Evolutionary conservation across 2,888 invertebrate genomes (phyloP).

Genomic region (Loripinus fragilis): DNA sequence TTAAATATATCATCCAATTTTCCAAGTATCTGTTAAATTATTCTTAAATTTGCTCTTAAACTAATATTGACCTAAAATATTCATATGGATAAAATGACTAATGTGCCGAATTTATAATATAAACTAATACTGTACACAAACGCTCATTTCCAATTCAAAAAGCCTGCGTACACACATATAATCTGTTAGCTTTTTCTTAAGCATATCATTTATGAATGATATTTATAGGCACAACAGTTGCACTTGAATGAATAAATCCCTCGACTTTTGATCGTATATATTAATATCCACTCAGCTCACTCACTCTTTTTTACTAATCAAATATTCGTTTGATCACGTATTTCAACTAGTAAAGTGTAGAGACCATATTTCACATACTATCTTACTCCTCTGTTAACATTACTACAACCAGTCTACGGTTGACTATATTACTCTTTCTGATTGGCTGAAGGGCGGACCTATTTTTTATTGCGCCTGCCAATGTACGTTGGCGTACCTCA

Average conservation of each 20-base stretch:
- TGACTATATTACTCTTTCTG: slow-evolving; percentile 21
- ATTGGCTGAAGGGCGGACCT: slow-evolving; percentile 40
- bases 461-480: slow-evolving; percentile 15
- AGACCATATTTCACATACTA: not conserved
- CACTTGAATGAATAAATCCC: slow-evolving; percentile 20
- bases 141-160: slow-evolving; percentile 9
- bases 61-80: slow-evolving; percentile 20
- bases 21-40: not conserved
- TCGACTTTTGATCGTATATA: slow-evolving; percentile 13
- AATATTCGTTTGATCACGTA: not conserved
- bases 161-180: slow-evolving; percentile 12
- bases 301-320: not conserved
- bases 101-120: slow-evolving; percentile 10
- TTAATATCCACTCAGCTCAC: slow-evolving; percentile 8
- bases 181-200: slow-evolving; percentile 19
- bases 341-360: not conserved
- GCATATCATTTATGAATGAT: slow-evolving; percentile 16
- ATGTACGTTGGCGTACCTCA: slow-evolving; percentile 20
- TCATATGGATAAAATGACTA: slow-evolving; percentile 1
- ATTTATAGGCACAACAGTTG: slow-evolving; percentile 8
- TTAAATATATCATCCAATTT: not conserved
- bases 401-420: slow-evolving; percentile 2
- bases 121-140: slow-evolving; percentile 6
- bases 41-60: not conserved
- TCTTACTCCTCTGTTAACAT: not conserved